A percentile compares a stretch with the other conserved stretches of the same genome.
Conservation (phyloP, 2,888 invertebrate species). For the Sclerodermus sp. region DNA sequence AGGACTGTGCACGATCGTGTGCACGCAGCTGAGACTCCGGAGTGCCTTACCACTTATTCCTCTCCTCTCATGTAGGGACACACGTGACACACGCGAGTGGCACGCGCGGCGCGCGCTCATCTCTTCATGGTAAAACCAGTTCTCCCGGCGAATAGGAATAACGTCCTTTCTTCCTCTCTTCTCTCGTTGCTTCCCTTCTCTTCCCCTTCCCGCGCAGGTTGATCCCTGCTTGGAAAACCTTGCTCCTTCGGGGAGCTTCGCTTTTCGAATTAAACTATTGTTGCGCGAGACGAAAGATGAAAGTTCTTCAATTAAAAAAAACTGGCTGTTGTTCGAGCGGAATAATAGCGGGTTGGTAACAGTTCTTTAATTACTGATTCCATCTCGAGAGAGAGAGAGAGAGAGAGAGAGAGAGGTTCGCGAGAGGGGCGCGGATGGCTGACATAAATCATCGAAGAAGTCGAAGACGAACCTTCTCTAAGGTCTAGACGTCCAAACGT, state of each 20-base stretch:
- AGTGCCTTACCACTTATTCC: constrained; percentile 22
- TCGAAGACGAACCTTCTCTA: neutral
- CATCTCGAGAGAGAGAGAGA: constrained; percentile 21
- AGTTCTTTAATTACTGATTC: constrained; percentile 29
- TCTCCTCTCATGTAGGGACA: constrained; percentile 38
- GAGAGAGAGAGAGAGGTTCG: no score
- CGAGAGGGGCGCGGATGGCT: constrained; percentile 15
- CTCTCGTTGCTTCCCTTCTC: constrained; percentile 7
- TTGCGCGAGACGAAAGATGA: no score
- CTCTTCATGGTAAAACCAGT: constrained; percentile 49
- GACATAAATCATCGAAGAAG: constrained; percentile 22
- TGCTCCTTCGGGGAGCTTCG: no score
- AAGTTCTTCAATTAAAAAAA: neutral
- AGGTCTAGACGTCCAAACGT: constrained; percentile 5
- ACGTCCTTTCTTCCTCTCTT: constrained; percentile 24
- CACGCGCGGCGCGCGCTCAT: constrained; percentile 52
- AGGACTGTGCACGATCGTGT: constrained; percentile 3
- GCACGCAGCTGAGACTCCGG: constrained; percentile 26
- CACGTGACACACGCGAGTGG: constrained; percentile 56
- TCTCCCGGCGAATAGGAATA: constrained; percentile 44
- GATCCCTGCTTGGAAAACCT: no score
- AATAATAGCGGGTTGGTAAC: constrained; percentile 24
- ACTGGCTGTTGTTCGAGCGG: neutral
- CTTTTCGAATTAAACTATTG: no score
- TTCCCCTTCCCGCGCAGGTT: no score